phyloP scores from a whole-genome alignment of 2,888 invertebrate genomes.

The Cosmorhoe ocellata region DNA sequence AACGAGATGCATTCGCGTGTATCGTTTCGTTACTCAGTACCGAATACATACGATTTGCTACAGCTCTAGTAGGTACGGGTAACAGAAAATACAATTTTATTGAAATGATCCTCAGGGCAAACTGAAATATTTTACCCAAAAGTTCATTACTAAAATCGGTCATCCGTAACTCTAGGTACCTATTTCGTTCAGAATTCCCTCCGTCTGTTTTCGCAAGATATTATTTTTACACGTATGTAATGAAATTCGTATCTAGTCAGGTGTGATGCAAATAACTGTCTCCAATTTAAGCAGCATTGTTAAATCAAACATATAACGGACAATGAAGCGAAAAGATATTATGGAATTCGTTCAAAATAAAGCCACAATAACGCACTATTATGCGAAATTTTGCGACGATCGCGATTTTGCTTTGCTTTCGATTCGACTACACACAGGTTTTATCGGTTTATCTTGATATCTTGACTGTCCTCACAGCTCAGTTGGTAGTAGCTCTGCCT shows the following conservation, averaged over 20 bases:
- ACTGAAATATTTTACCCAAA: slow-evolving; percentile 7
- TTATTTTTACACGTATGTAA: slow-evolving; percentile 3
- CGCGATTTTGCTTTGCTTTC: slow-evolving; percentile 41
- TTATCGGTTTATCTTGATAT: slow-evolving; percentile 14
- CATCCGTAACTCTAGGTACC: not conserved
- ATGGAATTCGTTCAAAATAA: slow-evolving; percentile 52
- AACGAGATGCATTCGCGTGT: too few species aligned
- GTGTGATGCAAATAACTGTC: slow-evolving; percentile 21
- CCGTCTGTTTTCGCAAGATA: slow-evolving; percentile 3
- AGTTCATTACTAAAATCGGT: slow-evolving; percentile 9
- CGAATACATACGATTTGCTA: too few species aligned
- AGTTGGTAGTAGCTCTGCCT: too few species aligned
- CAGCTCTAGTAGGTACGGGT: too few species aligned
- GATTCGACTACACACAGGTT: slow-evolving; percentile 21
- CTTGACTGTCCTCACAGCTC: too few species aligned
- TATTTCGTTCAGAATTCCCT: not conserved
- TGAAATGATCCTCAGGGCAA: slow-evolving; percentile 3
- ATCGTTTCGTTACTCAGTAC: too few species aligned
- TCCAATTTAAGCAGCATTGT: slow-evolving; percentile 38
- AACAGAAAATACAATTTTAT: not conserved
- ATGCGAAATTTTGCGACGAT: slow-evolving; percentile 47
- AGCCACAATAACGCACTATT: slow-evolving; percentile 38
- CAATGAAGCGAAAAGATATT: slow-evolving; percentile 48
- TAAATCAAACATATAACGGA: slow-evolving; percentile 43
- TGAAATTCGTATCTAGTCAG: slow-evolving; percentile 19